These are phyloP conservation scores for Idaea biselata DNA, from an alignment of 2,888 invertebrate genomes.

Conservation along the genomic window DNA sequence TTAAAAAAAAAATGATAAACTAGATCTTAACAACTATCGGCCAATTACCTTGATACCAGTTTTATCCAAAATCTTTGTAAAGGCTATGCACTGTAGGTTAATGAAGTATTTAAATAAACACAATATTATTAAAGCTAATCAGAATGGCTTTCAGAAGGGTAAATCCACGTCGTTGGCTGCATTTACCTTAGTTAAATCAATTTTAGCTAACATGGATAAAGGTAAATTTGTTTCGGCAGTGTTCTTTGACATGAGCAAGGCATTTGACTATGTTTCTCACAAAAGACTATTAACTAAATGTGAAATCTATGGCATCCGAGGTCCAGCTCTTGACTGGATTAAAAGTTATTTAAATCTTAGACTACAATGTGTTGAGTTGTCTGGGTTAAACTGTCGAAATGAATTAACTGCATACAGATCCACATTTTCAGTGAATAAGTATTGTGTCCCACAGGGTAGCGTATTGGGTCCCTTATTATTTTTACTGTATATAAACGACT, in stretches of 20 bases:
- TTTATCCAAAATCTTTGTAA: conserved; percentile 16
- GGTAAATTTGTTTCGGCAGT: conserved; percentile 8
- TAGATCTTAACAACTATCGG: conserved; percentile 7
- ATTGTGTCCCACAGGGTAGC: conserved; percentile 1
- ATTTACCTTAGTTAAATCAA: conserved; percentile 10
- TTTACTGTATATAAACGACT: background rate
- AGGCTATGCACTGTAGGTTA: conserved; percentile 8
- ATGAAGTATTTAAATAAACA: conserved; percentile 3
- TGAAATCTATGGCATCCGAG: conserved; percentile 3
- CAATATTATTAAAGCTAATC: conserved; percentile 10
- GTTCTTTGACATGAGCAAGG: conserved; percentile 20
- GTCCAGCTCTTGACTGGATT: conserved; percentile 2
- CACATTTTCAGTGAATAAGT: background rate
- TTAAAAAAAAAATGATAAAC: conserved; percentile 15
- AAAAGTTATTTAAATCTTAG: background rate
- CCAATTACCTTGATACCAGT: too few relatives aligned
- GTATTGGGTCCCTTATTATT: conserved; percentile 4
- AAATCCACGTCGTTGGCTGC: conserved; percentile 16
- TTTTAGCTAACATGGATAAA: conserved; percentile 8
- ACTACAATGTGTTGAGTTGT: conserved; percentile 1
- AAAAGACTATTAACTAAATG: conserved; percentile 1
- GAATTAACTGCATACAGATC: background rate
- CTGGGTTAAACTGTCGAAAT: background rate
- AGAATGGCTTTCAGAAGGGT: conserved; percentile 18
- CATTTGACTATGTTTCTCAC: conserved; percentile 16